Percentiles rank a stretch among this genome's conserved stretches.
phyloP scores from a whole-genome alignment of 1,140 invertebrate genomes.

The Helicoverpa zea region DNA sequence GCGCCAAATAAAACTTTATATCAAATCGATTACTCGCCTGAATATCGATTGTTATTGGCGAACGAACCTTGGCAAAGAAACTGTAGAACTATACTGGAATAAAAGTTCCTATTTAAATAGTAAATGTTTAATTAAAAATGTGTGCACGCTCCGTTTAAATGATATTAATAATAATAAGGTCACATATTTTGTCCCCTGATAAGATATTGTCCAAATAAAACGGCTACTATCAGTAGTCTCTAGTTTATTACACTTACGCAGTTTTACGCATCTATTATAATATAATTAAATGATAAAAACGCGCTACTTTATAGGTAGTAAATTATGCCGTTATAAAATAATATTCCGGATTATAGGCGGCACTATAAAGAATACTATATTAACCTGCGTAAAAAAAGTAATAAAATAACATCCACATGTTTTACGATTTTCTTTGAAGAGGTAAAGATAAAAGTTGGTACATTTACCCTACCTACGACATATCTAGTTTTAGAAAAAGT shows the following conservation, averaged over 20 bases:
- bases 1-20: constrained; percentile 53
- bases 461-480: background rate
- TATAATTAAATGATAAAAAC: constrained; percentile 20
- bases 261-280: constrained; percentile 24
- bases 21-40: constrained; percentile 47
- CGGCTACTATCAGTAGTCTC: constrained; percentile 37
- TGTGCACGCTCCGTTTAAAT: background rate
- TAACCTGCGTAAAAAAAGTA: background rate
- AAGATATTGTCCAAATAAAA: constrained; percentile 13
- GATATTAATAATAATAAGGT: constrained; percentile 6
- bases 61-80: background rate
- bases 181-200: constrained; percentile 16
- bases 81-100: background rate
- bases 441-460: background rate
- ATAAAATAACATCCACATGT: background rate
- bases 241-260: constrained; percentile 24
- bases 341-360: background rate
- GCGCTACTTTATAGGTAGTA: constrained; percentile 7
- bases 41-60: constrained; percentile 39
- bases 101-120: background rate
- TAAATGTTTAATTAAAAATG: background rate
- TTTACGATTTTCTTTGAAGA: background rate
- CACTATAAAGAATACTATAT: background rate
- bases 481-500: background rate
- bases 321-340: constrained; percentile 28